Base-by-base conservation (phyloP, 1,140 invertebrate species). In the Luehdorfia chinensis region DNA sequence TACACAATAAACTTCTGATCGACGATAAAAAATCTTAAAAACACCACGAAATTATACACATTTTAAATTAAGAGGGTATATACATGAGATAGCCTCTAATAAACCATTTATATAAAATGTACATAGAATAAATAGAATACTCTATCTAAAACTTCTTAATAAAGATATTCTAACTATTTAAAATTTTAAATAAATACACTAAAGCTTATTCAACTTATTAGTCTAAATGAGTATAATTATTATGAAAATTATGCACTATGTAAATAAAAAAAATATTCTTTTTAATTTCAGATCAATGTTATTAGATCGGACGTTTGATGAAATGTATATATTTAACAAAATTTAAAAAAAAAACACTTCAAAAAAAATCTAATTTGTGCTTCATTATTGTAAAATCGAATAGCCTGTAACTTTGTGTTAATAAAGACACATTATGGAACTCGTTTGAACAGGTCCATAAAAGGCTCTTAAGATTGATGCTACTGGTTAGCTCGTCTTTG, bases 211-310 rank as follows among this genome's bases (percentile, higher is more conserved):
- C 53, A 54, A 70, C 61, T 63, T 71, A 75, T 30, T 41, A 14
- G 19, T 61, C 60, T 73, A 76, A 74, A 75, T 77, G 75, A 83
- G 75, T 81, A 71, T 76, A 75, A 80, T 84, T 80, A 77, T 80
- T 68, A 74, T 76, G 67, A 69, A 50, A 74, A 78, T 78, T 72
- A 74, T 79, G 71, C 63, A 47, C 55, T 66, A 56, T 49, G 27
- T 30, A 27, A 41, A 31, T 30, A 30, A 43, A 55, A 59, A 52
- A 45, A 43, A 55, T 31, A 52, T 54, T 16, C 47, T 57, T n/a
- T n/a, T 46, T 27, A 47, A 64, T 51, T 52, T 59, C 56, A 67
- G 50, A 69, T 61, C 61, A 50, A 47, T 43, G 28, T 44, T 33
- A 53, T 32, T 32, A 23, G 23, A 23, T 18, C 47, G 46, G 23